Base-by-base conservation (phyloP, 2,797 vertebrate genomes). In the Lemur catta region DNA sequence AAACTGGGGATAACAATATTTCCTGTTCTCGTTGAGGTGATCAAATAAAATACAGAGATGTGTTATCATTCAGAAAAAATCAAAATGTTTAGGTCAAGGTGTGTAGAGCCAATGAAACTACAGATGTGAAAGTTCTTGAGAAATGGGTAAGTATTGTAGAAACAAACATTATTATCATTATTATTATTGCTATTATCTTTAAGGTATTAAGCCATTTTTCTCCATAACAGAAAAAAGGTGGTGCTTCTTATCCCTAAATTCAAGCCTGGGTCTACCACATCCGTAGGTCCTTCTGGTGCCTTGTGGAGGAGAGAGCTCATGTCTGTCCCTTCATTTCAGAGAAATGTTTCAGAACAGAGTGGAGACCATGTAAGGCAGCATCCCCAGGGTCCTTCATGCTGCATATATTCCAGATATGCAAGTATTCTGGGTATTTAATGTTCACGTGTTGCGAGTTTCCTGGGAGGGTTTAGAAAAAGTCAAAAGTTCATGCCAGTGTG, bases 381-480 rank as follows among this genome's bases (percentile, higher is more conserved):
- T 35, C 74, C 69, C 38, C 7, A 0, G 41, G 20, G 20, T 65
- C 35, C 84, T 48, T 12, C 9, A 7, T 38, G 7, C 12, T 55
- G 24, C 59, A 35, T 28, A 72, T 81, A 76, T 10, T 94, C 33
- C 26, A 78, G 35, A 84, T 65, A 67, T 94, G 72, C 89, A 93
- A 24, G 46, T 61, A 41, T 72, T 63, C 59, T 63, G n/a, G 24
- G 15, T 78, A 84, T 71, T 89, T 63, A 84, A 89, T 85, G 28
- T 76, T 55, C 87, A 48, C 6, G 13, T 55, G 46, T 55, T 89
- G 28, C 13, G 41, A 78, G 46, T 79, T 95, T 91, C 41, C 50
- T 78, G 59, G 43, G 41, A 84, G n/a, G 46, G 24, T 12, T 93
- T 90, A 93, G 63, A 81, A 84, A 87, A 96, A 72, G 81, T 82